These are phyloP conservation scores for Troides oblongomaculatus DNA, from an alignment of 2,888 invertebrate genomes.

Conservation along the genomic window DNA sequence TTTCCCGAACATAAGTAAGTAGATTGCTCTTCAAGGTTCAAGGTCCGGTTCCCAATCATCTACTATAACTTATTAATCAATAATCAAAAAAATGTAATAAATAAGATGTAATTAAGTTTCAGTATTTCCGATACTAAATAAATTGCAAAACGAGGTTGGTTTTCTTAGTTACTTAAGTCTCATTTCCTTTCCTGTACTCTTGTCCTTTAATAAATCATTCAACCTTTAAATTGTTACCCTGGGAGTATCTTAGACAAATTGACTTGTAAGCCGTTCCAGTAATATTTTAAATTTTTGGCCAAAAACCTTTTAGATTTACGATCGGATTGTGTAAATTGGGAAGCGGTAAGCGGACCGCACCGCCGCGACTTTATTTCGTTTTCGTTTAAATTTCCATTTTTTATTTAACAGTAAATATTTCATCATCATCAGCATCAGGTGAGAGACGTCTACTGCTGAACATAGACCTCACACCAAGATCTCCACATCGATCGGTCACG, in stretches of 20 bases:
- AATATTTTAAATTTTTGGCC: constrained; percentile 67
- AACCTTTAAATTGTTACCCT: constrained; percentile 54
- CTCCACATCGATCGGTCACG: no score
- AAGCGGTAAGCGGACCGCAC: constrained; percentile 38
- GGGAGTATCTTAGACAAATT: constrained; percentile 42
- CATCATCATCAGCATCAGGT: no score
- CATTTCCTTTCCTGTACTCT: constrained; percentile 8
- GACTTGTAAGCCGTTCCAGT: constrained; percentile 43
- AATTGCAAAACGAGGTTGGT: background rate
- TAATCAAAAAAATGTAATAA: no score
- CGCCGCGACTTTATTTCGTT: constrained; percentile 16
- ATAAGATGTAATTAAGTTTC: no score
- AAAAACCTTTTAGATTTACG: constrained; percentile 64
- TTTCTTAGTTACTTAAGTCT: constrained; percentile 2
- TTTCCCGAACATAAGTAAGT: no score
- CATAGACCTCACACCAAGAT: no score
- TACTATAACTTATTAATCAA: no score
- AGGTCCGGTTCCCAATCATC: no score
- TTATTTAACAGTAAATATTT: background rate
- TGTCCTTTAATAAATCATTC: constrained; percentile 49
- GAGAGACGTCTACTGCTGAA: no score
- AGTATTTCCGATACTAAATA: background rate
- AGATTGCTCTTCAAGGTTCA: no score
- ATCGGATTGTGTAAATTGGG: constrained; percentile 67
- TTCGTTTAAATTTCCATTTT: background rate